A percentile compares a stretch with the other conserved stretches of the same genome.
phyloP scores from a whole-genome alignment of 2,888 invertebrate species.

The Cosmorhoe ocellata region DNA sequence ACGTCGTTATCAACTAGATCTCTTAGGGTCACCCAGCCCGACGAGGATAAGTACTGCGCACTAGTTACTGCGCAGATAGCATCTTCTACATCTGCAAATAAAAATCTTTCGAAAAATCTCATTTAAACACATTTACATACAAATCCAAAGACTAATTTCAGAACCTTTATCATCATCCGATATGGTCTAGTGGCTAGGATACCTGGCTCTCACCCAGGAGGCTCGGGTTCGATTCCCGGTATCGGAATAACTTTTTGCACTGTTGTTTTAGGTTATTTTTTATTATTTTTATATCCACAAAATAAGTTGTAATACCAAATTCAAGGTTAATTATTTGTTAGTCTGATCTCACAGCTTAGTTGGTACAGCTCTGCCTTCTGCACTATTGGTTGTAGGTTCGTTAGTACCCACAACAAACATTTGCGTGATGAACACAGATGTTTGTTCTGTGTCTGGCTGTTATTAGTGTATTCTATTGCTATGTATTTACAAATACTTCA shows the following conservation, averaged over 20 bases:
- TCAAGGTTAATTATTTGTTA: too few relatives aligned
- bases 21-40: slow-evolving; percentile 91
- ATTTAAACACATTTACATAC: too few relatives aligned
- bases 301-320: too few relatives aligned
- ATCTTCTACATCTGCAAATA: slow-evolving; percentile 85
- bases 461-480: too few relatives aligned
- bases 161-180: slow-evolving; percentile 33
- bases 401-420: too few relatives aligned
- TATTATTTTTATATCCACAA: background rate
- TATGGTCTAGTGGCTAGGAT: slow-evolving; percentile 87
- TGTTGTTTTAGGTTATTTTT: background rate
- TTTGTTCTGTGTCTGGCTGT: too few relatives aligned
- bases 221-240: slow-evolving; percentile 83
- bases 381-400: too few relatives aligned
- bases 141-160: slow-evolving; percentile 4
- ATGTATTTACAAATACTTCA: too few relatives aligned
- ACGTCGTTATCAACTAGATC: slow-evolving; percentile 89
- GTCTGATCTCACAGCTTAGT: too few relatives aligned
- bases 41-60: slow-evolving; percentile 89
- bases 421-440: too few relatives aligned
- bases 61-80: slow-evolving; percentile 93
- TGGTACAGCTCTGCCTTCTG: too few relatives aligned
- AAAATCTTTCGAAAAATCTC: too few relatives aligned
- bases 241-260: slow-evolving; percentile 64
- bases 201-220: slow-evolving; percentile 87